These are phyloP conservation scores for Micronycteris hirsuta DNA, from an alignment of 2,113 vertebrate species.

Conservation along the genomic window DNA sequence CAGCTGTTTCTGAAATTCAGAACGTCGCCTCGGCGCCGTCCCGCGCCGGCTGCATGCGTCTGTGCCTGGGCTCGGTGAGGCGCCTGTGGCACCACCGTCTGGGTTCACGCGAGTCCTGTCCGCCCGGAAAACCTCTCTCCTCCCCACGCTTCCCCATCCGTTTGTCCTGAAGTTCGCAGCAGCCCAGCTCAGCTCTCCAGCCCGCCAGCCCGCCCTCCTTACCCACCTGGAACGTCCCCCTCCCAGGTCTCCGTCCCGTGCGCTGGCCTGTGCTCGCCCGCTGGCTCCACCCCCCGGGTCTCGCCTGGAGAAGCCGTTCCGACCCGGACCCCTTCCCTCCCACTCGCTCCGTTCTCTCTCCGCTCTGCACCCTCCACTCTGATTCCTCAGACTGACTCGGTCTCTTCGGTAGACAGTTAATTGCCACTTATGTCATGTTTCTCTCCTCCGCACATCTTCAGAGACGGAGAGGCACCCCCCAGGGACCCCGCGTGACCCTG, in stretches of 20 bases:
- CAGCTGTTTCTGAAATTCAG: not conserved
- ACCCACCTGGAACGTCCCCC: not conserved
- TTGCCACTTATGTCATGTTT: rapidly evolving
- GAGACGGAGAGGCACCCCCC: not conserved
- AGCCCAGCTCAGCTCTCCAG: rapidly evolving
- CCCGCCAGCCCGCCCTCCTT: not conserved
- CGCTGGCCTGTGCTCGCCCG: not conserved
- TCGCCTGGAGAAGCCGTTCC: not conserved
- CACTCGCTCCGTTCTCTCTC: not conserved
- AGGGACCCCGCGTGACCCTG: rapidly evolving
- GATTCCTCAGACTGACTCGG: rapidly evolving
- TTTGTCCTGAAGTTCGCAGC: not conserved
- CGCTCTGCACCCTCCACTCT: not conserved
- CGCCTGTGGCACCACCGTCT: no score
- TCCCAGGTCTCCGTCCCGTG: rapidly evolving
- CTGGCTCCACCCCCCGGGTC: rapidly evolving
- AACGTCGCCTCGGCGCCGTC: rapidly evolving
- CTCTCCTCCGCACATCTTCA: rapidly evolving
- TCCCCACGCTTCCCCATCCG: rapidly evolving
- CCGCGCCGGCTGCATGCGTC: rapidly evolving
- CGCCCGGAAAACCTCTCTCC: not conserved
- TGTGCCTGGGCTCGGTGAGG: rapidly evolving
- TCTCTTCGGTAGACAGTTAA: no score
- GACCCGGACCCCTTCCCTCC: rapidly evolving
- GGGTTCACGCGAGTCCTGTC: rapidly evolving